Percentiles rank a stretch among this genome's conserved stretches.
Conservation (phyloP, 2,888 invertebrate genomes). For the Blomia tropicalis region DNA sequence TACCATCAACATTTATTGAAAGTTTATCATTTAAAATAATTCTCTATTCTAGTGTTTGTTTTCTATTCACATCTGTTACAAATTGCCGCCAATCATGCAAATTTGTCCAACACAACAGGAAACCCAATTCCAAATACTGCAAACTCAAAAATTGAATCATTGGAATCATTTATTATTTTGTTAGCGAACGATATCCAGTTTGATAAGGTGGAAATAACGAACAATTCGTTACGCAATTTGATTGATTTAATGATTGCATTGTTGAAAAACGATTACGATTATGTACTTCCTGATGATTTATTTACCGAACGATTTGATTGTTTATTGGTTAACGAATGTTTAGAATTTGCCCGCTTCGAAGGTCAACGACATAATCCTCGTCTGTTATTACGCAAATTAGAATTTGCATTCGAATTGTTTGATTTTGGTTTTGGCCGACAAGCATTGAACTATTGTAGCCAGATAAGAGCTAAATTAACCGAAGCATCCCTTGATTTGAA, state of each 20-base stretch:
- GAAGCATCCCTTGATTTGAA: not conserved
- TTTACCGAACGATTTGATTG: conserved; percentile 14
- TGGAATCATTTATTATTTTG: conserved; percentile 16
- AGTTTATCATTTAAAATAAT: not conserved
- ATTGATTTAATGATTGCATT: not conserved
- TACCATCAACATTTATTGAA: not conserved
- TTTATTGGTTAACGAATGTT: conserved; percentile 18
- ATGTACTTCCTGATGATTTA: conserved; percentile 3
- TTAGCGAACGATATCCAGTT: conserved; percentile 18
- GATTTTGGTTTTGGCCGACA: conserved; percentile 23
- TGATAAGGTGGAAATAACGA: not conserved
- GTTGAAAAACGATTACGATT: conserved; percentile 2
- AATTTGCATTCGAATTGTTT: conserved; percentile 20
- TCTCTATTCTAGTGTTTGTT: conserved; percentile 10
- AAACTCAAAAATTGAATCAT: not conserved
- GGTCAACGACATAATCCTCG: conserved; percentile 11
- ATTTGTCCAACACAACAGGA: not conserved
- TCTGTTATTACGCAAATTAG: conserved; percentile 14
- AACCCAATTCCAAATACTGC: not conserved
- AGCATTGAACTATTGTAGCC: conserved; percentile 19
- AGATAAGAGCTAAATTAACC: not conserved
- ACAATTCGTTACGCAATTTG: not conserved
- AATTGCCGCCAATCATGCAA: conserved; percentile 2
- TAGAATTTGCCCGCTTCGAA: conserved; percentile 15
- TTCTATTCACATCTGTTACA: conserved; percentile 15